These are phyloP conservation scores for Drosophila sturtevanti DNA, from an alignment of 1,140 invertebrate genomes.

Conservation along the genomic window DNA sequence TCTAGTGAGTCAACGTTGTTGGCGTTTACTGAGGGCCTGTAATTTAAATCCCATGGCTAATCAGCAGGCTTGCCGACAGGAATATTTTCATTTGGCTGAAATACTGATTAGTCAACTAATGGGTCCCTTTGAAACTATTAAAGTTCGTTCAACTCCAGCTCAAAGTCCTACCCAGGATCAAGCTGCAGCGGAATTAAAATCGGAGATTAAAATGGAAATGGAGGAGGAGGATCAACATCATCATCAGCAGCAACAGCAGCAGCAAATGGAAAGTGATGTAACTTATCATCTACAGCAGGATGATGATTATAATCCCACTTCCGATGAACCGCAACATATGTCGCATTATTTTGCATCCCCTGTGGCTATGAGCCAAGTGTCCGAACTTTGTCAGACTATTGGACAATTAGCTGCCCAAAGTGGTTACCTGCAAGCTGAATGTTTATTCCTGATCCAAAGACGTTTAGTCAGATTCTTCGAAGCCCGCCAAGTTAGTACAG, in stretches of 20 bases:
- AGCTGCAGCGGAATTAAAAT: conserved; percentile 6
- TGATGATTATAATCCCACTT: conserved; percentile 40
- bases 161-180: not conserved
- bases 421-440: conserved; percentile 74
- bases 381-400: conserved; percentile 74
- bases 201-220: conserved; percentile 56
- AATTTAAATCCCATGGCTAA: conserved; percentile 63
- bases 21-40: conserved; percentile 67
- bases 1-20: conserved; percentile 62
- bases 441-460: conserved; percentile 65
- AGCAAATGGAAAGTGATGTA: not conserved
- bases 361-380: conserved; percentile 50
- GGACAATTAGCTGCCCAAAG: conserved; percentile 65
- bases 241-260: conserved; percentile 16
- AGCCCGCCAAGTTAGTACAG: conserved; percentile 51
- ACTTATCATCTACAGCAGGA: conserved; percentile 62
- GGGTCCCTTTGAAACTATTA: conserved; percentile 74
- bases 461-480: conserved; percentile 71
- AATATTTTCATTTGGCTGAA: conserved; percentile 77
- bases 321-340: conserved; percentile 40
- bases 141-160: conserved; percentile 26
- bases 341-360: conserved; percentile 72
- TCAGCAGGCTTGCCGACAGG: conserved; percentile 55
- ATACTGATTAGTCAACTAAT: conserved; percentile 74
- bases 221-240: conserved; percentile 33